phyloP scores from a whole-genome alignment of 2,888 invertebrate genomes.

The Ashinkailepas kermadecensis region DNA sequence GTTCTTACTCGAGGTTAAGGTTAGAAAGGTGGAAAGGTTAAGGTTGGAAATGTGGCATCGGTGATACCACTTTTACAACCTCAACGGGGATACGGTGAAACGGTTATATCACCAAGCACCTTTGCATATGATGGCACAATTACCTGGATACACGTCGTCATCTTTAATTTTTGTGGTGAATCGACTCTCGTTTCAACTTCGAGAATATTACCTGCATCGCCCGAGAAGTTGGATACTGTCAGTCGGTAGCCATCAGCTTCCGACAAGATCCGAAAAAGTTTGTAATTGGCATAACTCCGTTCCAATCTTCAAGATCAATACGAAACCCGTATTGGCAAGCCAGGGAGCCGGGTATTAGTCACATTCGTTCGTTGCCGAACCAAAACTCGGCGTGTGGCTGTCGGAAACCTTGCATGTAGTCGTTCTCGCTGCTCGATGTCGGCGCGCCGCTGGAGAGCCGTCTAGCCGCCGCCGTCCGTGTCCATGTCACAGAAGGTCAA shows the following conservation, averaged over 20 bases:
- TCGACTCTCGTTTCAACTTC: neutral
- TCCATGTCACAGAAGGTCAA: too few species aligned
- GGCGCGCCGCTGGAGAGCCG: conserved; percentile 81
- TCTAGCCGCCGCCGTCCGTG: too few species aligned
- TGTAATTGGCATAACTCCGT: conserved; percentile 39
- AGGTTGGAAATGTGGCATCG: neutral
- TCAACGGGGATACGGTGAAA: too few species aligned
- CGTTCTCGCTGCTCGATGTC: conserved; percentile 77
- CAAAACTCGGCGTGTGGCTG: conserved; percentile 84
- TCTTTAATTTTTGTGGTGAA: neutral
- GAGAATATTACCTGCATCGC: neutral
- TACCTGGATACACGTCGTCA: neutral
- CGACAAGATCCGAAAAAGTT: neutral
- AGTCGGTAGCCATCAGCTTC: neutral
- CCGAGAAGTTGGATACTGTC: neutral
- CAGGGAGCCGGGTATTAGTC: conserved; percentile 85
- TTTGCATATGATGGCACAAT: neutral
- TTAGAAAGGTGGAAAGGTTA: neutral
- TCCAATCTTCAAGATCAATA: conserved; percentile 84
- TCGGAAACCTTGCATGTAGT: conserved; percentile 87
- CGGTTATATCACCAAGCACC: neutral
- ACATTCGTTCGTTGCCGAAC: conserved; percentile 88
- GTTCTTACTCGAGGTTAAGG: neutral
- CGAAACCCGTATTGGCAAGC: conserved; percentile 80
- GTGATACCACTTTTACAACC: too few species aligned